Conservation (phyloP, 2,888 invertebrate genomes). For the Taenaris catops region DNA sequence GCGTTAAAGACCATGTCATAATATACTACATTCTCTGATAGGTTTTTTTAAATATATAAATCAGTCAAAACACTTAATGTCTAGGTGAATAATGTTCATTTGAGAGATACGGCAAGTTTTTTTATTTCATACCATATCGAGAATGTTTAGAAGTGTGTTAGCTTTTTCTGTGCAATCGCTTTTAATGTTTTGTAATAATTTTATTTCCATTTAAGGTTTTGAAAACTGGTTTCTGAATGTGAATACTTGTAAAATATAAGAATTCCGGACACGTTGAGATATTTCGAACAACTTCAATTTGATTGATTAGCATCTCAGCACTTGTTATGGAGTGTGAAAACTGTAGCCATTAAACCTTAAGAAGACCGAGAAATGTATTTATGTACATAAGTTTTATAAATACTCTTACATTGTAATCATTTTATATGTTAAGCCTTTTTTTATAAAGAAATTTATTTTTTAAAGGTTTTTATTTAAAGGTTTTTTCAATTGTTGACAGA, state of each 20-base stretch:
- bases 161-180: slow-evolving; percentile 4
- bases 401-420: too few relatives aligned
- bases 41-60: too few relatives aligned
- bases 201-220: background rate
- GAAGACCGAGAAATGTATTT: too few relatives aligned
- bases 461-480: background rate
- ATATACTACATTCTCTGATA: too few relatives aligned
- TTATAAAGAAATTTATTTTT: background rate
- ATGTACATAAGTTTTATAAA: too few relatives aligned
- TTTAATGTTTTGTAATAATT: slow-evolving; percentile 9
- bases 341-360: background rate
- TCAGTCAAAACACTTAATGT: slow-evolving; percentile 1
- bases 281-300: background rate
- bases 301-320: background rate
- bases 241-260: background rate
- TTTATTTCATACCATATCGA: slow-evolving; percentile 13
- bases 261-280: slow-evolving; percentile 1
- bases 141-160: slow-evolving; percentile 4
- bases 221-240: background rate
- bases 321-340: slow-evolving; percentile 1
- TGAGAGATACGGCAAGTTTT: slow-evolving; percentile 14
- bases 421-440: too few relatives aligned
- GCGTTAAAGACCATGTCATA: too few relatives aligned
- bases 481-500: too few relatives aligned
- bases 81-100: slow-evolving; percentile 13